A percentile compares a stretch with the other conserved stretches of the same genome.
phyloP scores from a whole-genome alignment of 2,888 invertebrate genomes.

The Arrhopalites spinosus region DNA sequence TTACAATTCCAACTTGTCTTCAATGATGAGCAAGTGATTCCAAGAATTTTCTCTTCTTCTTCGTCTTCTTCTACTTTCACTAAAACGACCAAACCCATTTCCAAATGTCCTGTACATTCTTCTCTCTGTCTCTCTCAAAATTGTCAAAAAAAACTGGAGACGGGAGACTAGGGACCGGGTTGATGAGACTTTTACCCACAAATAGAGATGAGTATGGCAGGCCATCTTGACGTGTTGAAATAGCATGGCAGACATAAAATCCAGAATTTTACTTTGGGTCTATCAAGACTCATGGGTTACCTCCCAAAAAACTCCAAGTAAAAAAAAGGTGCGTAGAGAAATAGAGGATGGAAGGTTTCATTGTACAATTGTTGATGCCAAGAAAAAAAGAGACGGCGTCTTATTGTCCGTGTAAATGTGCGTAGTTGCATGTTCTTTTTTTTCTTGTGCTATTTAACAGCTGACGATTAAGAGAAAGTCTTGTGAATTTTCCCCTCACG shows the following conservation, averaged over 20 bases:
- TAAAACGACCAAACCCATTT: not conserved
- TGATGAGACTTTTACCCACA: not conserved
- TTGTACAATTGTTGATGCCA: too few relatives aligned
- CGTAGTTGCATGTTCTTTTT: not conserved
- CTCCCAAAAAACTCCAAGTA: too few relatives aligned
- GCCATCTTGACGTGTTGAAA: not conserved
- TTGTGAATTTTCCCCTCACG: too few relatives aligned
- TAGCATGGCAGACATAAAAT: not conserved
- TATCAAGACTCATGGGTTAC: too few relatives aligned
- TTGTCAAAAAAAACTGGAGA: too few relatives aligned
- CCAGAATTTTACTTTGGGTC: not conserved
- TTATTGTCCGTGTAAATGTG: too few relatives aligned
- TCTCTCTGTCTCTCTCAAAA: conserved; percentile 1
- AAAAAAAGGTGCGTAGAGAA: too few relatives aligned
- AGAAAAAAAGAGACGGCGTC: too few relatives aligned
- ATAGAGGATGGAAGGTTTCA: too few relatives aligned
- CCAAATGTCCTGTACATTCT: not conserved
- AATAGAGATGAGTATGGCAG: not conserved
- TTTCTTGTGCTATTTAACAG: conserved; percentile 4
- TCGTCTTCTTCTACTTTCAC: not conserved
- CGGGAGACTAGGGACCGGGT: too few relatives aligned
- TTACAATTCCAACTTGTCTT: conserved; percentile 29
- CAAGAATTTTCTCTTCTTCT: conserved; percentile 21
- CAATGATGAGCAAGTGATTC: conserved; percentile 34
- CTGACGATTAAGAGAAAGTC: conserved; percentile 20